Evolutionary conservation across 2,113 vertebrate genomes (phyloP).

Genomic region (Orycteropus afer): DNA sequence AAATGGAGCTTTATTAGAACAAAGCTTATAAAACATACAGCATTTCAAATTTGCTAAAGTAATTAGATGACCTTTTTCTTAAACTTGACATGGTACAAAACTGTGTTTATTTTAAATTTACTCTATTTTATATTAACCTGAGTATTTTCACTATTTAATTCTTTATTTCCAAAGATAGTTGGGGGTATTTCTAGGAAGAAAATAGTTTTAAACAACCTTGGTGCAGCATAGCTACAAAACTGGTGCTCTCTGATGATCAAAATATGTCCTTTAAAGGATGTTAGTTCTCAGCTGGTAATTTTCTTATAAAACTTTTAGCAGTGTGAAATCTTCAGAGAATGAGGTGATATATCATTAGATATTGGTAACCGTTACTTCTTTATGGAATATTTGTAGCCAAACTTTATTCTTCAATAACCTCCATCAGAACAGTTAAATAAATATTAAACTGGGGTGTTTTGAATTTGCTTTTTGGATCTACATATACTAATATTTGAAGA

Average conservation of each 20-base stretch:
- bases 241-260: background rate
- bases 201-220: background rate
- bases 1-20: background rate
- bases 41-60: background rate
- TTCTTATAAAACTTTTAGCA: conserved; percentile 57
- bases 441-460: background rate
- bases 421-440: background rate
- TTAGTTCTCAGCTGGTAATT: conserved; percentile 44
- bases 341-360: conserved; percentile 37
- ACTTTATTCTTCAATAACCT: conserved; percentile 28
- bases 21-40: background rate
- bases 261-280: conserved; percentile 48
- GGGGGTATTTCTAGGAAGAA: background rate
- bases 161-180: background rate
- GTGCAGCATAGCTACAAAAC: background rate
- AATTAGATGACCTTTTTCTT: background rate
- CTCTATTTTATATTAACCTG: background rate
- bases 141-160: background rate
- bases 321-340: conserved; percentile 44
- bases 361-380: conserved; percentile 44
- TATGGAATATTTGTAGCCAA: conserved; percentile 33
- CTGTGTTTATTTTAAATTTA: background rate
- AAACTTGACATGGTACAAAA: background rate
- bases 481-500: conserved; percentile 16
- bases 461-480: background rate